phyloP scores from a whole-genome alignment of 2,888 invertebrate genomes.

The Drosophila mimica region DNA sequence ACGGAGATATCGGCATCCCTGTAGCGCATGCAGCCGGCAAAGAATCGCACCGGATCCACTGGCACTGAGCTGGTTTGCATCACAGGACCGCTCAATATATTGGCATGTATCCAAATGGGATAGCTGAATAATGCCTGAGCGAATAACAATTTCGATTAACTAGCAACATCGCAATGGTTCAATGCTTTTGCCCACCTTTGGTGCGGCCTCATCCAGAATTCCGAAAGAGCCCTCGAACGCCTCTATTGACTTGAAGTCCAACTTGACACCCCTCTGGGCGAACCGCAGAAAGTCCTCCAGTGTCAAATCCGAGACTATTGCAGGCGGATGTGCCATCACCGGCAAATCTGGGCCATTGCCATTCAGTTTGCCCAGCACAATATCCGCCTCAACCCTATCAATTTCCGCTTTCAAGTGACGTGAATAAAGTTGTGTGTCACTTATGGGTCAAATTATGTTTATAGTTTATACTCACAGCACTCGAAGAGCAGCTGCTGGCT shows the following conservation, averaged over 20 bases:
- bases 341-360: conserved; percentile 86
- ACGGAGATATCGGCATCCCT: conserved; percentile 90
- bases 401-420: conserved; percentile 85
- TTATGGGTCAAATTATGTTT: neutral
- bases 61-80: conserved; percentile 86
- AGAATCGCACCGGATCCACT: conserved; percentile 88
- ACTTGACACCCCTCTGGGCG: conserved; percentile 91
- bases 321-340: conserved; percentile 95
- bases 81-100: conserved; percentile 91
- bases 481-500: conserved; percentile 87
- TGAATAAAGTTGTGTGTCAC: neutral
- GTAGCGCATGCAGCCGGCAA: conserved; percentile 87
- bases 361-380: conserved; percentile 89
- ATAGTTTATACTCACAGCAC: conserved; percentile 85
- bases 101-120: conserved; percentile 95
- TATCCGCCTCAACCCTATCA: conserved; percentile 95
- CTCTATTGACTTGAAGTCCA: conserved; percentile 94
- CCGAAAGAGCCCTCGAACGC: conserved; percentile 88
- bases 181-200: conserved; percentile 79
- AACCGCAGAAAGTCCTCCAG: conserved; percentile 90
- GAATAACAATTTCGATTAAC: neutral
- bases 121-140: no score
- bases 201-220: conserved; percentile 84
- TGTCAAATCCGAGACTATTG: conserved; percentile 89
- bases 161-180: no score